These are phyloP conservation scores for Perizoma flavofasciatum DNA, from an alignment of 2,888 invertebrate genomes.

Conservation along the genomic window DNA sequence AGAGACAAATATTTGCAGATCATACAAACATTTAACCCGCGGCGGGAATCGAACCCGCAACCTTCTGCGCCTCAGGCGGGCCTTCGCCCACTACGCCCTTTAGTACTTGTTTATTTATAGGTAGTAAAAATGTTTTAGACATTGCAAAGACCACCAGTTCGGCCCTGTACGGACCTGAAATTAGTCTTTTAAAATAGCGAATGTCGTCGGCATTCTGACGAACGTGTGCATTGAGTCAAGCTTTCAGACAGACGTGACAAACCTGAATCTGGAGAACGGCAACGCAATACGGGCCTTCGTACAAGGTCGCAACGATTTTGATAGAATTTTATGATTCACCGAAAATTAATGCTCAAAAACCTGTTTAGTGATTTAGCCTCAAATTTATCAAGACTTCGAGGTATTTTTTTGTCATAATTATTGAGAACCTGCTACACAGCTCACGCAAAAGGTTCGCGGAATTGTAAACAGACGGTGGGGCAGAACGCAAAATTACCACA, in stretches of 20 bases:
- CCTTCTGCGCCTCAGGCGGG: too few species aligned
- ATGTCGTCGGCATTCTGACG: conserved; percentile 3
- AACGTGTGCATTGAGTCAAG: conserved; percentile 20
- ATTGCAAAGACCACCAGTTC: too few species aligned
- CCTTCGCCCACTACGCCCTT: too few species aligned
- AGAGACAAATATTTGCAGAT: too few species aligned
- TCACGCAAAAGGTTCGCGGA: too few species aligned
- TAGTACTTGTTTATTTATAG: too few species aligned
- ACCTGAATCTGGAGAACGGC: conserved; percentile 60
- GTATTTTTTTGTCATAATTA: conserved; percentile 1
- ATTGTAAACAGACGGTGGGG: conserved; percentile 5
- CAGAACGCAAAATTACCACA: conserved; percentile 4
- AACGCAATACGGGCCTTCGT: conserved; percentile 55
- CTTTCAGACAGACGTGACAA: conserved; percentile 54
- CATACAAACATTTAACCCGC: too few species aligned
- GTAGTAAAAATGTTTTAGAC: too few species aligned
- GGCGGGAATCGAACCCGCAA: too few species aligned
- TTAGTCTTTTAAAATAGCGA: too few species aligned
- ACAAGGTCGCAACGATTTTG: conserved; percentile 64
- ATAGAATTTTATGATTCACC: conserved; percentile 37
- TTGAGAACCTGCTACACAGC: too few species aligned
- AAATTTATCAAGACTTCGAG: conserved; percentile 6
- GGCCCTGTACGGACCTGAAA: too few species aligned
- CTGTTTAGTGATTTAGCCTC: conserved; percentile 20
- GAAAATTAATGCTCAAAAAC: conserved; percentile 29